A percentile compares a stretch with the other conserved stretches of the same genome.
Evolutionary conservation across 64 coral and sea anemone species (phyloP).

Genomic region (Platygyra sinensis): DNA sequence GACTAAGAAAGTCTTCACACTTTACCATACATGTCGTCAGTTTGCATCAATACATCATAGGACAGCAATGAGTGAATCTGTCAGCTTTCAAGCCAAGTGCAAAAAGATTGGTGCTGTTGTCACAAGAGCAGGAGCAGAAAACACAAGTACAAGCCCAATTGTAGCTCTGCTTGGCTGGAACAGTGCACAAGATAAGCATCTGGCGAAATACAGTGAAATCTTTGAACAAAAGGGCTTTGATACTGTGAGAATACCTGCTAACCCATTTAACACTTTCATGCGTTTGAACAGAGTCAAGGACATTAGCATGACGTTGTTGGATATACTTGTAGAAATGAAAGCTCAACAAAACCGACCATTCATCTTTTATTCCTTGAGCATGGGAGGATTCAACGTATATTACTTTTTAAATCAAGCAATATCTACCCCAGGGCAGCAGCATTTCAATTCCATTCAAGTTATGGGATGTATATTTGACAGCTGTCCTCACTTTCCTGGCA

Average conservation of each 20-base stretch:
- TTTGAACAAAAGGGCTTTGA: constrained; percentile 38
- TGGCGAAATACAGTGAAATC: constrained; percentile 46
- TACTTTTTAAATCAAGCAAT: constrained; percentile 31
- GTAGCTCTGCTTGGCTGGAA: constrained; percentile 40
- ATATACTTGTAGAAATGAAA: constrained; percentile 40
- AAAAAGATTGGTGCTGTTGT: constrained; percentile 35
- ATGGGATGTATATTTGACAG: constrained; percentile 39
- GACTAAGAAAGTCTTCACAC: not conserved
- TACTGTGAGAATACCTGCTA: constrained; percentile 28
- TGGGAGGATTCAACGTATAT: constrained; percentile 28
- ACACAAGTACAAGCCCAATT: not conserved
- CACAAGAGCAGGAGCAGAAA: not conserved
- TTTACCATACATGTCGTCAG: not conserved
- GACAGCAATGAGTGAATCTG: not conserved
- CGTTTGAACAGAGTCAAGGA: constrained; percentile 3
- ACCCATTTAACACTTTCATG: constrained; percentile 23
- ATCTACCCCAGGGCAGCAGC: not conserved
- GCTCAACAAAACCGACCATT: not conserved
- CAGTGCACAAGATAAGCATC: constrained; percentile 41
- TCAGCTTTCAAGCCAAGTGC: constrained; percentile 3
- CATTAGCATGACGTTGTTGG: not conserved
- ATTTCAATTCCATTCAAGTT: constrained; percentile 23
- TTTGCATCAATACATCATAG: not conserved
- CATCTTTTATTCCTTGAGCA: constrained; percentile 11
- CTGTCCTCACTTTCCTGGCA: constrained; percentile 35